These are phyloP conservation scores for Panthera leo DNA, from an alignment of 2,113 vertebrate species.

Conservation along the genomic window DNA sequence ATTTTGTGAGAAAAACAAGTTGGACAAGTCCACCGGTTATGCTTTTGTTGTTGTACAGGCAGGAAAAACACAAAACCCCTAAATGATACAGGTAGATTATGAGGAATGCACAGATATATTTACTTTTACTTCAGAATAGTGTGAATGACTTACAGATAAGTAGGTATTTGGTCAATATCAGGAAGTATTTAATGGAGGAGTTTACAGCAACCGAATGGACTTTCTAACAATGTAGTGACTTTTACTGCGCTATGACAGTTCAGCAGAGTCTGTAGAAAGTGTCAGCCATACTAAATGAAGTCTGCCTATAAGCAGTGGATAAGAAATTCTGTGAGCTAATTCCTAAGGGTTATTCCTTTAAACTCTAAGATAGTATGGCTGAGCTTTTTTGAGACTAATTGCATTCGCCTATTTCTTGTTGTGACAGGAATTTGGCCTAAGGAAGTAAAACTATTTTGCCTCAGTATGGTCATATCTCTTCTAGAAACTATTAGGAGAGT, in stretches of 20 bases:
- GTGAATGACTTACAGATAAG: not conserved
- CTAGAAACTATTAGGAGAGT: conserved; percentile 42
- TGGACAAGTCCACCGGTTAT: not conserved
- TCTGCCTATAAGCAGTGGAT: not conserved
- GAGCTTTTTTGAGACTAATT: conserved; percentile 31
- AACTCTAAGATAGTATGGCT: not conserved
- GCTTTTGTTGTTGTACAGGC: not conserved
- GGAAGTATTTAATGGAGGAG: not conserved
- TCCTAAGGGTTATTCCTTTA: conserved; percentile 29
- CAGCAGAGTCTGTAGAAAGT: not conserved
- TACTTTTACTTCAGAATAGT: not conserved
- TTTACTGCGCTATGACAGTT: not conserved
- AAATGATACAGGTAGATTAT: not conserved
- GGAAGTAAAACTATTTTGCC: conserved; percentile 36
- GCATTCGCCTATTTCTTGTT: conserved; percentile 22
- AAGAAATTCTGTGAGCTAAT: not conserved
- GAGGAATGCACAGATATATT: not conserved
- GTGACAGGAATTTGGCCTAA: conserved; percentile 23
- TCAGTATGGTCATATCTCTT: conserved; percentile 12
- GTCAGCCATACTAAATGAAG: not conserved
- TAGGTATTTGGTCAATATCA: not conserved
- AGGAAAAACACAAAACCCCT: not conserved
- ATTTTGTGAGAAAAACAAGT: not conserved
- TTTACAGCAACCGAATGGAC: not conserved
- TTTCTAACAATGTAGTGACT: not conserved